Evolutionary conservation across 2,888 invertebrate species (phyloP).

Genomic region (Tachina lurida): DNA sequence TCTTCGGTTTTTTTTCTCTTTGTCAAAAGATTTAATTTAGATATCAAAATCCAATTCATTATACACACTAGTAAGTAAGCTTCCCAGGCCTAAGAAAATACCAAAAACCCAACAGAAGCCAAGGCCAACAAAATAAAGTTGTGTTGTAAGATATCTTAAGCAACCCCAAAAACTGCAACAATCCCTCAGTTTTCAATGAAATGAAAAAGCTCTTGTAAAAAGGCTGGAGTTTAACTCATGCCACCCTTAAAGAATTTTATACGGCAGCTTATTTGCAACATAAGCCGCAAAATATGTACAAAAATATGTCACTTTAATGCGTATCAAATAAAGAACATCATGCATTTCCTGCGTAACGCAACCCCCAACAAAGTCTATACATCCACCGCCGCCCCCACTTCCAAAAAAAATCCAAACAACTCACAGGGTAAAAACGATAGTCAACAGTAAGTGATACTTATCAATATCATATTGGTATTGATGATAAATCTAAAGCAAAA

Average conservation of each 20-base stretch:
- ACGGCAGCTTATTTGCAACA: conserved; percentile 71
- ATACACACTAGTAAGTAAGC: conserved; percentile 69
- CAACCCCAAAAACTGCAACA: conserved; percentile 42
- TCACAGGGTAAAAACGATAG: conserved; percentile 64
- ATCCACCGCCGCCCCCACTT: not conserved
- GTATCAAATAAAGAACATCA: conserved; percentile 71
- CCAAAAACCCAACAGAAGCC: conserved; percentile 40
- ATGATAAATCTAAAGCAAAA: conserved; percentile 26
- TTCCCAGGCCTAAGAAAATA: conserved; percentile 34
- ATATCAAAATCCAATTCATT: conserved; percentile 77
- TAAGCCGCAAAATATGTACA: conserved; percentile 74
- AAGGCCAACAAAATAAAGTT: conserved; percentile 50
- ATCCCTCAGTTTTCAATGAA: not conserved
- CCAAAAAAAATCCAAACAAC: not conserved
- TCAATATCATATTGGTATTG: conserved; percentile 70
- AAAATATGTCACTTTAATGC: conserved; percentile 74
- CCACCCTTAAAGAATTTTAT: conserved; percentile 61
- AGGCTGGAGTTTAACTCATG: conserved; percentile 51
- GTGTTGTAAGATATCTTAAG: conserved; percentile 12
- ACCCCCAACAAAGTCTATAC: not conserved
- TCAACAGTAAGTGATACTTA: conserved; percentile 70
- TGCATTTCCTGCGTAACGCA: conserved; percentile 62
- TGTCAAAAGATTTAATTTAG: conserved; percentile 75
- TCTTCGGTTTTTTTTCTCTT: conserved; percentile 27
- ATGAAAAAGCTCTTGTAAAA: conserved; percentile 45